Conservation (phyloP, 2,888 invertebrate genomes). For the Conchocele bisecta region DNA sequence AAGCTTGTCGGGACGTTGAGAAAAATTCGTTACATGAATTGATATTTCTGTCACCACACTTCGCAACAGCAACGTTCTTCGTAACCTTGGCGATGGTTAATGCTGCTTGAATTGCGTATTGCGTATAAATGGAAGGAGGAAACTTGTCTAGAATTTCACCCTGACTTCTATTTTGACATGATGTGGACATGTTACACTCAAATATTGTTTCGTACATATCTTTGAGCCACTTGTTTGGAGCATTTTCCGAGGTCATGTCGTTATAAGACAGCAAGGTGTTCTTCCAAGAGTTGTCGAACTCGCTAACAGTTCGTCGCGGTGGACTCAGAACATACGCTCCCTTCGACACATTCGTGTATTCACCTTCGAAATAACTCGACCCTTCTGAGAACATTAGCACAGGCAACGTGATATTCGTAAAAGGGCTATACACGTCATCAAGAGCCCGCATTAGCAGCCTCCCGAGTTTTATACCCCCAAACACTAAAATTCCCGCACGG, state of each 20-base stretch:
- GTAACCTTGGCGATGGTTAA: conserved; percentile 23
- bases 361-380: conserved; percentile 19
- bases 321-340: conserved; percentile 52
- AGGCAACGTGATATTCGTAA: conserved; percentile 7
- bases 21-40: conserved; percentile 36
- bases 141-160: not conserved
- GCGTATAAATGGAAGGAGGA: conserved; percentile 26
- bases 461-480: conserved; percentile 26
- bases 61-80: not conserved
- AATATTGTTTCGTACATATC: conserved; percentile 18
- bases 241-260: conserved; percentile 2
- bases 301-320: conserved; percentile 12
- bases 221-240: conserved; percentile 26
- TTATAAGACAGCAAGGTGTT: not conserved
- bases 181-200: too few species aligned
- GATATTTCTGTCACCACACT: not conserved
- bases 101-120: conserved; percentile 47
- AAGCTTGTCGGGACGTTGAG: conserved; percentile 1
- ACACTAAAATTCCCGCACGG: conserved; percentile 37
- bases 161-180: conserved; percentile 4
- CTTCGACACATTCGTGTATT: conserved; percentile 21
- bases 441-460: conserved; percentile 21
- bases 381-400: conserved; percentile 48
- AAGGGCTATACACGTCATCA: conserved; percentile 10
- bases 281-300: conserved; percentile 23